Conservation (phyloP, 2,888 invertebrate genomes). For the Unio pictorum region DNA sequence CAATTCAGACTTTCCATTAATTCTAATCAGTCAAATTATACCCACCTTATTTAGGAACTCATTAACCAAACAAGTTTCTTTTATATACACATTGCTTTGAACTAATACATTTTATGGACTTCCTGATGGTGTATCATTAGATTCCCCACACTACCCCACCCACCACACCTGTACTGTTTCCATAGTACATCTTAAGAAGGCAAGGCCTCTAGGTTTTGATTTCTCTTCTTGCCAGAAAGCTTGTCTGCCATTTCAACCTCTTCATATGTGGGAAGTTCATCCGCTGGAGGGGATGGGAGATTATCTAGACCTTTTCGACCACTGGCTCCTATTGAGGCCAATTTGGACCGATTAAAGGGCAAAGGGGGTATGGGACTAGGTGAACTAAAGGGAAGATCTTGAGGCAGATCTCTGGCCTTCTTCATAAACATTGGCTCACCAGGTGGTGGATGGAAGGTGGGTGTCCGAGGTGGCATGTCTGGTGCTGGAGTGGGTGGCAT, state of each 20-base stretch:
- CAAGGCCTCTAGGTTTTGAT: conserved; percentile 10
- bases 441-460: conserved; percentile 42
- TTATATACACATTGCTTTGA: too few species aligned
- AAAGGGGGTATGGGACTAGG: conserved; percentile 33
- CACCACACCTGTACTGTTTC: too few species aligned
- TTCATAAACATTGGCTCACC: conserved; percentile 35
- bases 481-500: conserved; percentile 23
- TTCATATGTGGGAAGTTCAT: conserved; percentile 34
- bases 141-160: too few species aligned
- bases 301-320: conserved; percentile 28
- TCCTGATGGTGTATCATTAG: too few species aligned
- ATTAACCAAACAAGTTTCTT: too few species aligned
- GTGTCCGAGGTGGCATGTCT: conserved; percentile 27
- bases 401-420: conserved; percentile 21
- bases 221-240: conserved; percentile 38
- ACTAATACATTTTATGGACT: too few species aligned
- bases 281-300: conserved; percentile 38
- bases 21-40: too few species aligned
- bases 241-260: conserved; percentile 42
- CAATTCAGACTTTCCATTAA: too few species aligned
- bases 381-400: conserved; percentile 7
- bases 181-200: too few species aligned
- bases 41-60: too few species aligned
- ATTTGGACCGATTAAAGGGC: conserved; percentile 17
- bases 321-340: conserved; percentile 20